Percentiles rank a stretch among this genome's conserved stretches.
Evolutionary conservation across 2,113 vertebrate genomes (phyloP).

Genomic region (Donacobius atricapilla): DNA sequence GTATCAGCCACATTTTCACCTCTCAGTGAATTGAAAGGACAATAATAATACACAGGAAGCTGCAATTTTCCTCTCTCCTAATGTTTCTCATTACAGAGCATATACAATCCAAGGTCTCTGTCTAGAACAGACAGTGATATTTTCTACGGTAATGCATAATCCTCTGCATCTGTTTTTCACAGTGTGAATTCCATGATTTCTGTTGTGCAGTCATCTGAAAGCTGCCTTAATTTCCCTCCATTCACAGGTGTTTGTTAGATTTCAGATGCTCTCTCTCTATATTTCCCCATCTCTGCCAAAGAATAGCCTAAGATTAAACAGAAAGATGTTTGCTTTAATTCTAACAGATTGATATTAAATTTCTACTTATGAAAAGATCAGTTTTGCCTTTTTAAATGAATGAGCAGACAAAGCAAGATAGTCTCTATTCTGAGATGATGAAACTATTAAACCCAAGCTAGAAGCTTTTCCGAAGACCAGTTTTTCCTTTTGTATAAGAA

Average conservation of each 20-base stretch:
- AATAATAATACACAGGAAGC: not conserved
- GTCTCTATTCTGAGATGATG: not conserved
- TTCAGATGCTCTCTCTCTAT: not conserved
- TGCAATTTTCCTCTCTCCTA: not conserved
- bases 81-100: not conserved
- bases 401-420: not conserved
- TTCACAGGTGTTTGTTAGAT: not conserved
- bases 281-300: not conserved
- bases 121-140: not conserved
- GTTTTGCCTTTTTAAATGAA: not conserved
- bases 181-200: not conserved
- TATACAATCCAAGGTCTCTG: fast-evolving
- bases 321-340: not conserved
- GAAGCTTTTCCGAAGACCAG: not conserved
- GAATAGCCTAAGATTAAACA: not conserved
- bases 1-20: not conserved
- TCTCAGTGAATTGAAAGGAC: not conserved
- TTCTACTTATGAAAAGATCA: not conserved
- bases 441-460: not conserved
- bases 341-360: not conserved
- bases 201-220: not conserved
- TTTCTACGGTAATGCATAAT: not conserved
- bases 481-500: not conserved
- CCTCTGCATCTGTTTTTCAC: not conserved
- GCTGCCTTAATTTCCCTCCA: not conserved